These are phyloP conservation scores for Isurus oxyrinchus DNA, from an alignment of 2,113 vertebrate genomes.

Conservation along the genomic window DNA sequence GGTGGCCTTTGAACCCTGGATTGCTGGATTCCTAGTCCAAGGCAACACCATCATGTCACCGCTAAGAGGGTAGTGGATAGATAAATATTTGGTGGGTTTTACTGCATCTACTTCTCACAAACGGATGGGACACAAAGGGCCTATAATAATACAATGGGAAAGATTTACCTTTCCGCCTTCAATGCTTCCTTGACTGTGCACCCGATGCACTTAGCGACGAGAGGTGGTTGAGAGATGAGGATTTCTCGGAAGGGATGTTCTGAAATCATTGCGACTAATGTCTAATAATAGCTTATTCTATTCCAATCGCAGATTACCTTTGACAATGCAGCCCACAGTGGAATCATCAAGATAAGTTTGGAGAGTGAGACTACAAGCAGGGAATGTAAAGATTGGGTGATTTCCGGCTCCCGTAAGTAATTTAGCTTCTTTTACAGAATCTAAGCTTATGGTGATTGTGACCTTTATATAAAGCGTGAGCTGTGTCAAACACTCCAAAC, in stretches of 20 bases:
- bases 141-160: too few species aligned
- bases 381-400: conserved; percentile 74
- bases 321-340: conserved; percentile 85
- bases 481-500: not conserved
- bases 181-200: too few species aligned
- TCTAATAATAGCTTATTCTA: not conserved
- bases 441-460: not conserved
- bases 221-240: not conserved
- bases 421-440: not conserved
- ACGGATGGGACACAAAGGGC: too few species aligned
- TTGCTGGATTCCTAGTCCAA: too few species aligned
- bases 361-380: conserved; percentile 72
- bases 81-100: not conserved
- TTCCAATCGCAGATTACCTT: conserved; percentile 68
- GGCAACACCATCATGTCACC: too few species aligned
- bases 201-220: not conserved
- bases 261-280: not conserved
- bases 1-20: too few species aligned
- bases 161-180: too few species aligned
- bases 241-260: not conserved
- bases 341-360: conserved; percentile 83
- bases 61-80: not conserved
- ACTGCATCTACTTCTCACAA: not conserved
- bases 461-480: not conserved
- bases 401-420: conserved; percentile 76